Conservation (phyloP, 2,113 vertebrate genomes). For the Tenebrosternarchus preto region DNA sequence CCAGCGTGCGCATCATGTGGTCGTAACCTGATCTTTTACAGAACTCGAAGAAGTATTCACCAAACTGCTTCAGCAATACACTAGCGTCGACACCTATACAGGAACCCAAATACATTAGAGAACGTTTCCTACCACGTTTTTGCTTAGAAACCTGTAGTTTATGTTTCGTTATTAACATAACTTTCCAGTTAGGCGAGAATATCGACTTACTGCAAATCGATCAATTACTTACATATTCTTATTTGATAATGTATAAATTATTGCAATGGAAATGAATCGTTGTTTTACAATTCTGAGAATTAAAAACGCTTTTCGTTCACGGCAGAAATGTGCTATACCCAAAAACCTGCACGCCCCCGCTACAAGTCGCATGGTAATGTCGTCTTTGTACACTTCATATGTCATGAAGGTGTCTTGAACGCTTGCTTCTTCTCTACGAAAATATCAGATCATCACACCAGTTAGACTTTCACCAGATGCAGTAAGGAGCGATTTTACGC, state of each 20-base stretch:
- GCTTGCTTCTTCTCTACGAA: conserved; percentile 68
- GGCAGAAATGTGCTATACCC: conserved; percentile 60
- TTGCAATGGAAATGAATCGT: no score
- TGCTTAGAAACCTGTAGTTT: no score
- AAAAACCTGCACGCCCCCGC: conserved; percentile 77
- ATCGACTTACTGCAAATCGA: no score
- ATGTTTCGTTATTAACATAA: no score
- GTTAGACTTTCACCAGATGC: no score
- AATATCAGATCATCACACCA: background rate
- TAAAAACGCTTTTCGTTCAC: no score
- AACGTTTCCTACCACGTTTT: background rate
- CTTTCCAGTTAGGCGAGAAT: no score
- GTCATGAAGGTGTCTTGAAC: conserved; percentile 77
- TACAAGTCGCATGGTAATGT: conserved; percentile 74
- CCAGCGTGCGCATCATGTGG: conserved; percentile 80
- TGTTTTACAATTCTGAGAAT: background rate
- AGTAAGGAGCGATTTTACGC: no score
- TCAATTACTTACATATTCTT: no score
- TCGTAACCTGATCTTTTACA: conserved; percentile 81
- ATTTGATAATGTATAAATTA: no score
- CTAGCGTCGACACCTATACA: conserved; percentile 71
- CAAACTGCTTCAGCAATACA: conserved; percentile 76
- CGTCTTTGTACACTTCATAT: conserved; percentile 77
- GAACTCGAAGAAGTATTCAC: conserved; percentile 83
- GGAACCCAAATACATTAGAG: conserved; percentile 54